Evolutionary conservation across 2,888 invertebrate species (phyloP).

Genomic region (Stenolophus ochropezus): DNA sequence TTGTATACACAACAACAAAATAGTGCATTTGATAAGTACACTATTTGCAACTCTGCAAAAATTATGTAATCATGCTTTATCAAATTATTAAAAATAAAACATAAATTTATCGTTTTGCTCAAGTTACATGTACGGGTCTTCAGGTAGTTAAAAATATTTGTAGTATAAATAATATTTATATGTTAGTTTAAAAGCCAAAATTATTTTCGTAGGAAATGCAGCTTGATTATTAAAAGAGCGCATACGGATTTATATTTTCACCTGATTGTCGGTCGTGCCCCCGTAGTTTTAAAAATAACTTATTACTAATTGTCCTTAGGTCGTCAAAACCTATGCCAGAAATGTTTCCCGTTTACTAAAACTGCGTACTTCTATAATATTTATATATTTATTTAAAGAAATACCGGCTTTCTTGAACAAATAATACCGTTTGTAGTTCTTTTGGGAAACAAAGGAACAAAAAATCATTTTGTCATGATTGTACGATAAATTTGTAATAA

Average conservation of each 20-base stretch:
- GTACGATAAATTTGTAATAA: background rate
- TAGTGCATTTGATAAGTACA: background rate
- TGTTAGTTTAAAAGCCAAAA: constrained; percentile 1
- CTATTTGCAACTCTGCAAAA: background rate
- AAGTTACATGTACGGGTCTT: background rate
- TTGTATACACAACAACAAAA: background rate
- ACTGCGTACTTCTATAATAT: constrained; percentile 37
- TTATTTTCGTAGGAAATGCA: constrained; percentile 43
- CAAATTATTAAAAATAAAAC: background rate
- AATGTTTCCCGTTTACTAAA: constrained; percentile 26
- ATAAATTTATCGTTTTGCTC: background rate
- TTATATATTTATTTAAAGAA: constrained; percentile 30
- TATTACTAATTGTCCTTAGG: constrained; percentile 49
- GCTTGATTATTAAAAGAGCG: constrained; percentile 56
- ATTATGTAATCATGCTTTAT: constrained; percentile 7
- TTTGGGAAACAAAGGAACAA: background rate
- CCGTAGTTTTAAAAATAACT: constrained; percentile 55
- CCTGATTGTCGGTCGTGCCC: constrained; percentile 55
- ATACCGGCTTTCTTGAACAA: constrained; percentile 4
- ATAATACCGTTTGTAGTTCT: background rate
- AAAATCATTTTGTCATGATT: background rate
- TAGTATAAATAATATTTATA: background rate
- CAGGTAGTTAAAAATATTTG: background rate
- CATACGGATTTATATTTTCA: constrained; percentile 62
- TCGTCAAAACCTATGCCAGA: constrained; percentile 41